Conservation (phyloP, 2,113 vertebrate genomes). For the Entelurus aequoreus region DNA sequence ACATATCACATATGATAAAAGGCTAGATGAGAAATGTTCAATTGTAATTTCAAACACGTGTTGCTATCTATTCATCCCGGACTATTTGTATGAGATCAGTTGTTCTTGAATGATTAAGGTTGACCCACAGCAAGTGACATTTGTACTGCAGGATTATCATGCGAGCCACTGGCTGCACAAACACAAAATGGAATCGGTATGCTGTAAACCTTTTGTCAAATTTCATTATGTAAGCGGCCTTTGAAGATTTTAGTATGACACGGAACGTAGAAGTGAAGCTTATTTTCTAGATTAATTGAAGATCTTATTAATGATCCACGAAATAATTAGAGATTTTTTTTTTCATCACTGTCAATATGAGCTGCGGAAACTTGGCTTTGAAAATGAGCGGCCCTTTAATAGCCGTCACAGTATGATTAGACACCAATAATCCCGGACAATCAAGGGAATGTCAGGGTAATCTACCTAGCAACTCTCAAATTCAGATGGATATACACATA, state of each 20-base stretch:
- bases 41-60: not conserved
- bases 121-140: constrained; percentile 36
- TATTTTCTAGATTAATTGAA: constrained; percentile 28
- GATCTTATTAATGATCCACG: constrained; percentile 20
- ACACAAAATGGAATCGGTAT: constrained; percentile 31
- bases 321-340: constrained; percentile 10
- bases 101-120: constrained; percentile 40
- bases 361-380: constrained; percentile 4
- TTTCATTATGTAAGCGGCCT: constrained; percentile 44
- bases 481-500: not conserved
- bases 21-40: not conserved
- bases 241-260: constrained; percentile 17
- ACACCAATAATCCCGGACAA: constrained; percentile 28
- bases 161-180: constrained; percentile 34
- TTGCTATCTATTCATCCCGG: constrained; percentile 1
- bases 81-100: constrained; percentile 13
- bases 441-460: constrained; percentile 35
- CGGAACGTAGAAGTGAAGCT: constrained; percentile 24
- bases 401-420: constrained; percentile 25
- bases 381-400: constrained; percentile 13
- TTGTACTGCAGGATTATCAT: constrained; percentile 39
- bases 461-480: constrained; percentile 24
- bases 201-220: constrained; percentile 20
- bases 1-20: not conserved
- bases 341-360: not conserved